Percentiles rank a stretch among this genome's conserved stretches.
Evolutionary conservation across 2,797 vertebrate genomes (phyloP).

Genomic region (Acipenser ruthenus): DNA sequence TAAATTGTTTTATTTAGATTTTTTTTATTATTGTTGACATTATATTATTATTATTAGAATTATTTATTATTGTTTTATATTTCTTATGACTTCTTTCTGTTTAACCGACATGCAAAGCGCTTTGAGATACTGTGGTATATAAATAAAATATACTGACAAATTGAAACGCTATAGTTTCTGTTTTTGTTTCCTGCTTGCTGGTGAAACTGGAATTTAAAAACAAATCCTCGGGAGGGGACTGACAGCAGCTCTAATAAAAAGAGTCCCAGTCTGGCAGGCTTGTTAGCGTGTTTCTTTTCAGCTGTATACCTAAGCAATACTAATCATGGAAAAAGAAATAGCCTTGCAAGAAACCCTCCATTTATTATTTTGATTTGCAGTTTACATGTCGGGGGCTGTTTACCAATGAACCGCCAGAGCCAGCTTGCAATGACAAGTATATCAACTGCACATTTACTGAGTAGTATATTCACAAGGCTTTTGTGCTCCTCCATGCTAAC

Average conservation of each 20-base stretch:
- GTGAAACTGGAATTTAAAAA: no score
- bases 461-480: neutral
- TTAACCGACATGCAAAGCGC: no score
- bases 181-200: no score
- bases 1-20: no score
- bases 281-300: neutral
- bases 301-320: neutral
- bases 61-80: no score
- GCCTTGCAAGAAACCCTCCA: neutral
- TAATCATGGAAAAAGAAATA: neutral
- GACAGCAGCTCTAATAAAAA: neutral
- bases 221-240: no score
- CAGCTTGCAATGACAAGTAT: slow-evolving; percentile 1
- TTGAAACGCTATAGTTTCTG: no score
- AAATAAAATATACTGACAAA: no score
- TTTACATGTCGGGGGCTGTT: neutral
- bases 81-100: no score
- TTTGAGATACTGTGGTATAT: no score
- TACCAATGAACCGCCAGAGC: neutral
- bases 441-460: neutral
- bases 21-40: no score
- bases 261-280: neutral
- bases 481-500: neutral
- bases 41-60: no score
- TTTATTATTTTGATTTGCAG: neutral